Conservation (phyloP, 2,888 invertebrate species). For the Euplexia lucipara region DNA sequence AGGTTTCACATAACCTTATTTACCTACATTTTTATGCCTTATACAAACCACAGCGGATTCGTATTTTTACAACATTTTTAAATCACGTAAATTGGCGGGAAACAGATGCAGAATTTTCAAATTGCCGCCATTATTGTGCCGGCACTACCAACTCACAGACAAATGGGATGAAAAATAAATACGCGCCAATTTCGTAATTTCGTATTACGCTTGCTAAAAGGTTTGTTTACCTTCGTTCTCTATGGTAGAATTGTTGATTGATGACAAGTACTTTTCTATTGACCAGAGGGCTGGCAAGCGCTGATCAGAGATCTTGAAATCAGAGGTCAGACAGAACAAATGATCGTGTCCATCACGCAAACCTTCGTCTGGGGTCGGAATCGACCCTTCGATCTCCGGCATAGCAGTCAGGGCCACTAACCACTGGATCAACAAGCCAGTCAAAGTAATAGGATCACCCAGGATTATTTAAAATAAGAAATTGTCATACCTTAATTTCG, state of each 20-base stretch:
- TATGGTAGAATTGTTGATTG: slow-evolving; percentile 11
- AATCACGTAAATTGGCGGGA: slow-evolving; percentile 26
- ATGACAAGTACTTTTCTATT: no score
- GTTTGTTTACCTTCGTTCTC: slow-evolving; percentile 13
- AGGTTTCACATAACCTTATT: not conserved
- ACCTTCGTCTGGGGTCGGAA: no score
- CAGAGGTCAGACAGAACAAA: no score
- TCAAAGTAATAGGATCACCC: no score
- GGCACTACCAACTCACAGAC: slow-evolving; percentile 35
- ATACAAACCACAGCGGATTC: slow-evolving; percentile 1
- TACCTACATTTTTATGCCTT: not conserved
- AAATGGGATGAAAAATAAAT: slow-evolving; percentile 51
- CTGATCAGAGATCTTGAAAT: no score
- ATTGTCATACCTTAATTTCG: no score
- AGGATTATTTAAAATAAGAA: no score
- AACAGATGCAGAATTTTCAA: slow-evolving; percentile 39
- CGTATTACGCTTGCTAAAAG: slow-evolving; percentile 23
- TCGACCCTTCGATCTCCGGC: no score
- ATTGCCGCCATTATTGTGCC: slow-evolving; percentile 41
- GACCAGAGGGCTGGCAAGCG: no score
- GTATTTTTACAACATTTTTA: slow-evolving; percentile 17
- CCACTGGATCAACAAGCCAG: no score
- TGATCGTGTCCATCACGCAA: no score
- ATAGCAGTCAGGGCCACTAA: no score
- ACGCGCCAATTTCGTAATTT: slow-evolving; percentile 37